Base-by-base conservation (phyloP, 2,888 invertebrate species). In the Criorhina ranunculi region DNA sequence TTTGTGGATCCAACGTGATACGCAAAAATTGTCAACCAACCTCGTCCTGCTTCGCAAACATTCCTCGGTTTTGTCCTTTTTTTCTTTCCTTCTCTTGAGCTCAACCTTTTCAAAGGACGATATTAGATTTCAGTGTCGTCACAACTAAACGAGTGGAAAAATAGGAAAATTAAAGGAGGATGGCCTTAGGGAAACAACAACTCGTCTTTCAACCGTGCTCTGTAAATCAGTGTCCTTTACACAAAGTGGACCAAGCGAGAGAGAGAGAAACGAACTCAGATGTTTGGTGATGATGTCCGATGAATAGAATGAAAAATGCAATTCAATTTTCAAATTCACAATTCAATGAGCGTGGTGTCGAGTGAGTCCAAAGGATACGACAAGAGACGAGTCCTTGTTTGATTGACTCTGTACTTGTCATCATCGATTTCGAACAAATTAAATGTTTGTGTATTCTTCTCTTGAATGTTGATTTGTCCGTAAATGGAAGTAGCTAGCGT, bases 361-460 rank as follows among this genome's bases (percentile, higher is more conserved):
- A 53, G 7, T n/a, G 31, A 53, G 5, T 15, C 19, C 1, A 40
- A 35, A 37, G 35, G 33, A 40, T 7, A 15, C 24, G n/a, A n/a
- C n/a, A n/a, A n/a, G n/a, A n/a, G n/a, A n/a, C n/a, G n/a, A n/a
- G 24, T 33, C 12, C n/a, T 29, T 12, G 9, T 11, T 24, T 24
- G 19, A 17, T 12, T 24, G n/a, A 9, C 11, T 44, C 42, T 55
- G 37, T 31, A 17, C 7, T 40, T 42, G 53, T 51, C 55, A 29
- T 51, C 53, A 31, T 46, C 67, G 42, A 67, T 33, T 35, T 29
- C 11, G n/a, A 69, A 44, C 8, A 69, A 69, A 69, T 69, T 69
- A 55, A 69, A 66, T 55, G 17, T 37, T 44, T 55, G 42, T 57
- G 19, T 69, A 69, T 29, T 42, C 53, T 53, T 6, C 40, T 53